Evolutionary conservation across 2,113 vertebrate species (phyloP).

Genomic region (Cygnus buccinator): DNA sequence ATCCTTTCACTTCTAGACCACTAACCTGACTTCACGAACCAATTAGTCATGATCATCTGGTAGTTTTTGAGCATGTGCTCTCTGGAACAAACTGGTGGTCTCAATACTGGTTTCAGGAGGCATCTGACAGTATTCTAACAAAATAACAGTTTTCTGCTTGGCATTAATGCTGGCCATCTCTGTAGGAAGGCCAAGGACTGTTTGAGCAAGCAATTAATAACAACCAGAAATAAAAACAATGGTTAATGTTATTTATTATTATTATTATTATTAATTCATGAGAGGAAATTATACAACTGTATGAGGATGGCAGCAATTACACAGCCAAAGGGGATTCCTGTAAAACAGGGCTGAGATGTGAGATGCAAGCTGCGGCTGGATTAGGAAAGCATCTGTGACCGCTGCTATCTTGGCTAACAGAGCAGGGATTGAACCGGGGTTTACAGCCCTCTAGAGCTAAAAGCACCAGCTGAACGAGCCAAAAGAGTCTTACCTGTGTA

Average conservation of each 20-base stretch:
- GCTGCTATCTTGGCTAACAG: not conserved
- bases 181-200: not conserved
- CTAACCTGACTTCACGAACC: not conserved
- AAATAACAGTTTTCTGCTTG: not conserved
- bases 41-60: slow-evolving; percentile 30
- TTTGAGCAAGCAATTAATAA: not conserved
- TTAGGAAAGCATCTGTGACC: slow-evolving; percentile 9
- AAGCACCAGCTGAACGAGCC: not conserved
- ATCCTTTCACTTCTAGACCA: slow-evolving; percentile 36
- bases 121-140: not conserved
- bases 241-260: not conserved
- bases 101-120: not conserved
- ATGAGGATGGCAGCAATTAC: not conserved
- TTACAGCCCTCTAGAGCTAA: not conserved
- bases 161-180: not conserved
- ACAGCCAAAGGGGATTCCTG: not conserved
- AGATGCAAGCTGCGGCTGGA: not conserved
- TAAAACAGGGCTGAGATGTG: not conserved
- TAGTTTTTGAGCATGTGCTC: not conserved
- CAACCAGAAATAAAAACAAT: not conserved
- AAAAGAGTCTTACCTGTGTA: not conserved
- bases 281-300: slow-evolving; percentile 4
- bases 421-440: not conserved
- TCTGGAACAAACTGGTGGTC: not conserved
- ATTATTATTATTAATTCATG: not conserved